Evolutionary conservation across 2,797 vertebrate genomes (phyloP).

Genomic region (Echeneis naucrates): DNA sequence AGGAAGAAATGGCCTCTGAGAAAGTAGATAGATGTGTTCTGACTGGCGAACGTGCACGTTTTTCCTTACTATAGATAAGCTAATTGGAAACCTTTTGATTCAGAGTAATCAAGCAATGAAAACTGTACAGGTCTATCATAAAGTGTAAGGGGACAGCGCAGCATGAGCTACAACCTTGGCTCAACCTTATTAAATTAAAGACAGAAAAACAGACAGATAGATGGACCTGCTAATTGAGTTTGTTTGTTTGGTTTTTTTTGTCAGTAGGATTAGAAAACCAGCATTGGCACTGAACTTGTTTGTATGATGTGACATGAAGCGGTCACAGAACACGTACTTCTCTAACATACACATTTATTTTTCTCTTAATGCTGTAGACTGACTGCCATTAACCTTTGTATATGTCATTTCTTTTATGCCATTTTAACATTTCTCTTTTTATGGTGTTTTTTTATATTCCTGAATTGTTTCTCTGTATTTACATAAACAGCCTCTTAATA

Average conservation of each 20-base stretch:
- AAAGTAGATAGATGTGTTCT: conserved; percentile 40
- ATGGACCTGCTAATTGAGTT: neutral
- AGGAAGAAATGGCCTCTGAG: conserved; percentile 37
- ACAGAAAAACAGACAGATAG: neutral
- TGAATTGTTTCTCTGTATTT: neutral
- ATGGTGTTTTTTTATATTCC: neutral
- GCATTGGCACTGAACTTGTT: too few relatives aligned
- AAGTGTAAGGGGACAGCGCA: neutral
- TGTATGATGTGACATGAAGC: too few relatives aligned
- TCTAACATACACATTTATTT: too few relatives aligned
- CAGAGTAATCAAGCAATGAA: conserved; percentile 21
- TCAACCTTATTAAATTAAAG: neutral
- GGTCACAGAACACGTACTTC: too few relatives aligned
- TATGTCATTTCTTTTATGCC: neutral
- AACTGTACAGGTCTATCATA: conserved; percentile 11
- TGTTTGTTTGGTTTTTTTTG: too few relatives aligned
- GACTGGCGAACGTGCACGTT: conserved; percentile 39
- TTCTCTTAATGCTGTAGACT: neutral
- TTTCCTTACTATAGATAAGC: conserved; percentile 31
- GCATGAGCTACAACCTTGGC: neutral
- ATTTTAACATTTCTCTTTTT: neutral
- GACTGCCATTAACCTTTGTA: neutral
- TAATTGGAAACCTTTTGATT: conserved; percentile 43
- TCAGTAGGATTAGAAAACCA: too few relatives aligned
- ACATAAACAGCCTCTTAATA: neutral